phyloP scores from a whole-genome alignment of 2,888 invertebrate genomes.

The Acronicta psi region DNA sequence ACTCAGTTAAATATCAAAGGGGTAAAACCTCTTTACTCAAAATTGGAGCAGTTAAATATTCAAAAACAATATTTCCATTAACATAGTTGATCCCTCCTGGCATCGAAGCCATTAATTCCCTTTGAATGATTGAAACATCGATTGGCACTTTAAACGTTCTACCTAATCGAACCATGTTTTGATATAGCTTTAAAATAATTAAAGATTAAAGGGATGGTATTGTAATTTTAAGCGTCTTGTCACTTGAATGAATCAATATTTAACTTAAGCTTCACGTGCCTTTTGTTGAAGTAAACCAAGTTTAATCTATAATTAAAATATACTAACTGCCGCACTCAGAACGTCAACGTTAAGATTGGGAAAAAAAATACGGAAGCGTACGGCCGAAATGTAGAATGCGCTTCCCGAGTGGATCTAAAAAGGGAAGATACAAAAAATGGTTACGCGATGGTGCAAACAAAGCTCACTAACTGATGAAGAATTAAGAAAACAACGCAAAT shows the following conservation, averaged over 20 bases:
- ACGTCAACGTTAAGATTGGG: too few species aligned
- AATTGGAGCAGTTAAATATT: neutral
- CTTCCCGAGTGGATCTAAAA: too few species aligned
- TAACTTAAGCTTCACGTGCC: neutral
- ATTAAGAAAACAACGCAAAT: conserved; percentile 4
- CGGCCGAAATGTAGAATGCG: too few species aligned
- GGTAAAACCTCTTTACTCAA: neutral
- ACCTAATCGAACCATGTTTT: conserved; percentile 31
- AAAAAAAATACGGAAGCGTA: too few species aligned
- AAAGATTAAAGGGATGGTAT: conserved; percentile 9
- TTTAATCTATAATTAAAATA: neutral
- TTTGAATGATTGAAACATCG: conserved; percentile 32
- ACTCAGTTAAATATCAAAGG: neutral
- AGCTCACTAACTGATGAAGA: neutral
- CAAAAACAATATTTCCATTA: conserved; percentile 12
- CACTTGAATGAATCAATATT: conserved; percentile 15
- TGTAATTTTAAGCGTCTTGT: conserved; percentile 4
- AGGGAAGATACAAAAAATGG: too few species aligned
- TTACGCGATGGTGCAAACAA: neutral
- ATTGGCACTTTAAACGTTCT: conserved; percentile 26
- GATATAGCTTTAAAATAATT: conserved; percentile 24
- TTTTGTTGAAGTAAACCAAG: neutral
- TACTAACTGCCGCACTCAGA: too few species aligned
- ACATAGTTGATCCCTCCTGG: conserved; percentile 4
- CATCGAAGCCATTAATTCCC: conserved; percentile 21